Evolutionary conservation across 1,140 invertebrate genomes (phyloP).

Genomic region (Microplitis mediator): DNA sequence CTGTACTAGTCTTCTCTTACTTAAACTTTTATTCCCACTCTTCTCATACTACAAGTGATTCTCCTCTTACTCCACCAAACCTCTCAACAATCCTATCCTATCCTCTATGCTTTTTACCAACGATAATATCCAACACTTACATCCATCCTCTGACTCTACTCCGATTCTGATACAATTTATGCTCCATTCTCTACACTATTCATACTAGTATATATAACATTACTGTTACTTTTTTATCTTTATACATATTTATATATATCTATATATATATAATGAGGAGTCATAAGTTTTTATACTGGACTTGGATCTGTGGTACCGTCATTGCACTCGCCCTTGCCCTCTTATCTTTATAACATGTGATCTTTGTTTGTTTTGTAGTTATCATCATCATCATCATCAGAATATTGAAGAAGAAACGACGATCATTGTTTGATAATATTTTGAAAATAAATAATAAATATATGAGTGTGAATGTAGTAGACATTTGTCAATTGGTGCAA

Average conservation of each 20-base stretch:
- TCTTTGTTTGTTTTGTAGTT: no score
- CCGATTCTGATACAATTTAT: not conserved
- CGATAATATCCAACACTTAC: not conserved
- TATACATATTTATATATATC: no score
- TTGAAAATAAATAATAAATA: no score
- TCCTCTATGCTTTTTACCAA: not conserved
- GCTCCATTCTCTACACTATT: not conserved
- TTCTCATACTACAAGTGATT: slow-evolving; percentile 3
- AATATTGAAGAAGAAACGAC: no score
- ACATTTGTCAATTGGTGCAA: no score
- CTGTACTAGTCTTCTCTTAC: slow-evolving; percentile 33
- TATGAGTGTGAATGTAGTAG: no score
- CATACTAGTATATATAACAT: not conserved
- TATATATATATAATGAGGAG: no score
- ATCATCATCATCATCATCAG: no score
- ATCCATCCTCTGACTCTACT: not conserved
- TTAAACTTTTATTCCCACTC: slow-evolving; percentile 5
- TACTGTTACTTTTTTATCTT: no score
- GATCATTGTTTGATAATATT: no score
- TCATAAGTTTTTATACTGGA: not conserved
- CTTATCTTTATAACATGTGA: not conserved
- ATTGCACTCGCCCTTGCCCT: not conserved
- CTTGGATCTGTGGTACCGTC: not conserved
- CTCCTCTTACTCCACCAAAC: slow-evolving; percentile 8
- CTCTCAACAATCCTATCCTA: not conserved